Evolutionary conservation across 2,888 invertebrate genomes (phyloP).

Genomic region (Lycocerus yunnanus): DNA sequence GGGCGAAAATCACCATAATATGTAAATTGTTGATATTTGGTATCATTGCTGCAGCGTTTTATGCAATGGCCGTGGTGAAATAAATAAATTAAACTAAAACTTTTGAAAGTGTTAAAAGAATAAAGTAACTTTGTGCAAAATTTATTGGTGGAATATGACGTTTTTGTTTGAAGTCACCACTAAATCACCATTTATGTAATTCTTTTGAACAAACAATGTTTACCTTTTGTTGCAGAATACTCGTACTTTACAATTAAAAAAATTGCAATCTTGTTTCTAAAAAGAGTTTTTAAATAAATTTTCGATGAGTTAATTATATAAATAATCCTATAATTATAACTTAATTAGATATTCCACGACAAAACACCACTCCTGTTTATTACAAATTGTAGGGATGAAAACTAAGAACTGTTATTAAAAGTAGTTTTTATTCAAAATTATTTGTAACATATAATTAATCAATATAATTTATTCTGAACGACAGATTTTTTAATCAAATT

Average conservation of each 20-base stretch:
- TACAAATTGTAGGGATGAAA: background rate
- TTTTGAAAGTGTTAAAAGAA: too few relatives aligned
- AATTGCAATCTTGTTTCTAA: background rate
- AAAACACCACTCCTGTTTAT: background rate
- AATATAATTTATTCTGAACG: background rate
- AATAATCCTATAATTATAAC: background rate
- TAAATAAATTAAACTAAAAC: too few relatives aligned
- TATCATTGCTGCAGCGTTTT: too few relatives aligned
- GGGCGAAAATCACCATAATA: too few relatives aligned
- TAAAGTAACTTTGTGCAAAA: too few relatives aligned
- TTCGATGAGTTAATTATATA: background rate
- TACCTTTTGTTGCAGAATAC: background rate
- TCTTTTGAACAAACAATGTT: background rate
- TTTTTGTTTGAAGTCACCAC: too few relatives aligned
- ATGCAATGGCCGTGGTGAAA: too few relatives aligned
- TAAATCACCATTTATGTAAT: background rate
- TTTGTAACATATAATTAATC: background rate
- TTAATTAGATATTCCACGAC: background rate
- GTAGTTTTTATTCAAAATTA: background rate
- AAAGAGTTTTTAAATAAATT: background rate
- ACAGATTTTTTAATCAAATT: background rate
- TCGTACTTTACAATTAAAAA: too few relatives aligned
- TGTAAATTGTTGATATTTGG: too few relatives aligned
- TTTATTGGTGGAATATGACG: too few relatives aligned
- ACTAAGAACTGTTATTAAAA: background rate